phyloP scores from a whole-genome alignment of 2,113 vertebrate species.

The Brachirus orientalis region DNA sequence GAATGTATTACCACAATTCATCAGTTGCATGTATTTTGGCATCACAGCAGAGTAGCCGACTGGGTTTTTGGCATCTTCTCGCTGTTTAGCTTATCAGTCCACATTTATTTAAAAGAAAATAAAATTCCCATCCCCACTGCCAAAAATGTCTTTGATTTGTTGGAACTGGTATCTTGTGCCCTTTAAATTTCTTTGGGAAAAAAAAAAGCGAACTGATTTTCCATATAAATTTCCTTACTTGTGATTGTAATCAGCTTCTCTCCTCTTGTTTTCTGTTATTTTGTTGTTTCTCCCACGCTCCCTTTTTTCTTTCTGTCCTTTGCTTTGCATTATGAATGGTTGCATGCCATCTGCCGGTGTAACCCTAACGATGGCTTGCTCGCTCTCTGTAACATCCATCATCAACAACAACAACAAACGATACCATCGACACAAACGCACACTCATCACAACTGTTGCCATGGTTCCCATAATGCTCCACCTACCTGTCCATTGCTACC shows the following conservation, averaged over 20 bases:
- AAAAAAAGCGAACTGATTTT: slow-evolving; percentile 86
- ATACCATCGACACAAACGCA: slow-evolving; percentile 69
- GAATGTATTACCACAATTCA: too few relatives aligned
- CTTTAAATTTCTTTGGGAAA: slow-evolving; percentile 88
- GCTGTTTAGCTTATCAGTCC: slow-evolving; percentile 11
- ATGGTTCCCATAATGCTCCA: slow-evolving; percentile 95
- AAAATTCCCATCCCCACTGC: slow-evolving; percentile 41
- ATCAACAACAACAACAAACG: slow-evolving; percentile 74
- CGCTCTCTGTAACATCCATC: slow-evolving; percentile 91
- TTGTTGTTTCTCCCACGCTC: slow-evolving; percentile 88
- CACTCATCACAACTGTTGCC: slow-evolving; percentile 86
- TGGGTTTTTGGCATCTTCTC: slow-evolving; percentile 9
- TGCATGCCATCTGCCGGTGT: slow-evolving; percentile 99
- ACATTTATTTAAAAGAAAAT: slow-evolving; percentile 1
- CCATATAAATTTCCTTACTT: slow-evolving; percentile 87
- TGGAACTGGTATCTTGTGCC: slow-evolving; percentile 20
- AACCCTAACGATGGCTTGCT: slow-evolving; percentile 96
- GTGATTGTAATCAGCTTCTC: slow-evolving; percentile 98
- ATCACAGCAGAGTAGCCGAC: not conserved
- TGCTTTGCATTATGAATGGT: slow-evolving; percentile 93
- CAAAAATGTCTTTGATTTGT: slow-evolving; percentile 29
- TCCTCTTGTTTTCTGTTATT: slow-evolving; percentile 85
- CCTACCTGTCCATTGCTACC: slow-evolving; percentile 90
- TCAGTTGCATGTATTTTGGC: too few relatives aligned
- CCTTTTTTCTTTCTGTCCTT: slow-evolving; percentile 76